These are phyloP conservation scores for Coilia nasus DNA, from an alignment of 2,797 vertebrate species.

Conservation along the genomic window DNA sequence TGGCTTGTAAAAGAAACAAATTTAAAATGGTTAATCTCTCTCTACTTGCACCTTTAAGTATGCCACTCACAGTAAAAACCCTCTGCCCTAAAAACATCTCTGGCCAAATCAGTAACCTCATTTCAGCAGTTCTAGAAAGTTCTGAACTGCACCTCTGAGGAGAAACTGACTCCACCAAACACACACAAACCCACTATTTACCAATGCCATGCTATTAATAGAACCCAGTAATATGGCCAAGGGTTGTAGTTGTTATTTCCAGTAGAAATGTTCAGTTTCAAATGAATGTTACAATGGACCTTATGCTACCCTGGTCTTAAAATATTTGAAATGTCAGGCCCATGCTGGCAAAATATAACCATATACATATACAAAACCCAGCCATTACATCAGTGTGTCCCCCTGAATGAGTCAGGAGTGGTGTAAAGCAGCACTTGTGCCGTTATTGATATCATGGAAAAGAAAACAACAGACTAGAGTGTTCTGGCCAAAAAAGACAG, in stretches of 20 bases:
- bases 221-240: background rate
- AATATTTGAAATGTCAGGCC: background rate
- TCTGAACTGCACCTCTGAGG: background rate
- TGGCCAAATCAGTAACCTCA: conserved; percentile 21
- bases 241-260: background rate
- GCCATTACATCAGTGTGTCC: background rate
- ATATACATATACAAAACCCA: background rate
- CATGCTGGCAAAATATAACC: background rate
- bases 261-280: background rate
- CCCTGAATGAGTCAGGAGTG: background rate
- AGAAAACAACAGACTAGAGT: conserved; percentile 46
- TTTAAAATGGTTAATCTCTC: background rate
- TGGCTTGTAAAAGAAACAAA: background rate
- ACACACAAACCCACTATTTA: conserved; percentile 46
- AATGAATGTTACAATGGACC: background rate
- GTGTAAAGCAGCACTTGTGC: background rate
- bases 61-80: background rate
- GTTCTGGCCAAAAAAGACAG: conserved; percentile 37
- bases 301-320: background rate
- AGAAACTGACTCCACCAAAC: conserved; percentile 29
- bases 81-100: background rate
- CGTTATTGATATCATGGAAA: conserved; percentile 39
- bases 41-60: background rate
- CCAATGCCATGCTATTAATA: conserved; percentile 7
- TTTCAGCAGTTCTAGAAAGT: conserved; percentile 21